A percentile compares a stretch with the other conserved stretches of the same genome.
Conservation (phyloP, 2,888 invertebrate genomes). For the Plemyria rubiginata region DNA sequence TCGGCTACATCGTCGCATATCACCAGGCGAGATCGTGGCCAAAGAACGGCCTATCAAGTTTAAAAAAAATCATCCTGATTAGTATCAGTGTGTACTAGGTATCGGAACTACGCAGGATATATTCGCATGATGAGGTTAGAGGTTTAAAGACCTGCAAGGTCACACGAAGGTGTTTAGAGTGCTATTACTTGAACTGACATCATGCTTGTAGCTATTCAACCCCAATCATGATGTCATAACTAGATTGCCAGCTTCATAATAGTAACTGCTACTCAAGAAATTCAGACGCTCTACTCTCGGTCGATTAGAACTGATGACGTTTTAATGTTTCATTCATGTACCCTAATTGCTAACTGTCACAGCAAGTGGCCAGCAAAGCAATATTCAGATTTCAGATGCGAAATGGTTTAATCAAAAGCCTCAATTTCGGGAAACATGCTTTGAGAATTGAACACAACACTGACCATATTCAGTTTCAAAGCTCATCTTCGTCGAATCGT, state of each 20-base stretch:
- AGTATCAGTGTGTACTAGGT: conserved; percentile 18
- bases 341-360: neutral
- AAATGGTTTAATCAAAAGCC: neutral
- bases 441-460: conserved; percentile 1
- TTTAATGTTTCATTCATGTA: neutral
- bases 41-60: too few species aligned
- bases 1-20: too few species aligned
- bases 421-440: neutral
- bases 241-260: neutral
- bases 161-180: neutral
- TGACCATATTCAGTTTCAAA: conserved; percentile 20
- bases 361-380: neutral
- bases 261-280: neutral
- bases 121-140: neutral
- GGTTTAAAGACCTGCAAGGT: neutral
- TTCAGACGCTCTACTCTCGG: neutral
- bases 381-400: neutral
- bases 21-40: too few species aligned
- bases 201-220: neutral
- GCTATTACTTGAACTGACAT: neutral
- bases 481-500: conserved; percentile 5
- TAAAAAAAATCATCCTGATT: too few species aligned
- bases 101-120: neutral
- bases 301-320: neutral
- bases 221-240: neutral